A percentile compares a stretch with the other conserved stretches of the same genome.
Conservation (phyloP, 2,113 vertebrate genomes). For the Psammodynastes pulverulentus region DNA sequence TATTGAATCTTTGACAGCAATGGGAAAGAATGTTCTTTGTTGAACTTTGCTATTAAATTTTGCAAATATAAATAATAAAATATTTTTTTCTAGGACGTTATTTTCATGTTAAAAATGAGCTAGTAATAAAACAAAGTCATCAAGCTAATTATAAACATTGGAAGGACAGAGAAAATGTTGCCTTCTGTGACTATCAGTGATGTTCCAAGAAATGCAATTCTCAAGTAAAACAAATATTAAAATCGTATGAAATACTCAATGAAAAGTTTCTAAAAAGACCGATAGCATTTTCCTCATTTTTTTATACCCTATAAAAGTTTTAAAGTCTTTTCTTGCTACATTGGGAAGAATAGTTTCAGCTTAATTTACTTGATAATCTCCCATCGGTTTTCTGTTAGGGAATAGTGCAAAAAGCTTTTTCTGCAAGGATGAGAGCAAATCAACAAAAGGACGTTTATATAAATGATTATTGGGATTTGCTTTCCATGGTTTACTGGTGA, state of each 20-base stretch:
- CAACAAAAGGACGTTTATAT: fast-evolving
- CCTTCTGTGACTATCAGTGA: not conserved
- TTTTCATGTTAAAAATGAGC: not conserved
- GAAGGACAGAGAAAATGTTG: not conserved
- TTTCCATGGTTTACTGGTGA: not conserved
- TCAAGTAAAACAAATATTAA: not conserved
- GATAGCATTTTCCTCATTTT: not conserved
- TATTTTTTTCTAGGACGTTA: not conserved
- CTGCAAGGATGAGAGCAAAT: not conserved
- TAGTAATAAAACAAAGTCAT: not conserved
- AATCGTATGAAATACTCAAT: not conserved
- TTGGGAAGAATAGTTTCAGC: not conserved
- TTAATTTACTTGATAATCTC: not conserved
- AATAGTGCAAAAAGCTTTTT: not conserved
- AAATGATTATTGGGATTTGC: slow-evolving; percentile 30
- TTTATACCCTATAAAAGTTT: fast-evolving
- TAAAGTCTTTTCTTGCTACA: fast-evolving
- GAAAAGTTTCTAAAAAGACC: not conserved
- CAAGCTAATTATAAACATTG: not conserved
- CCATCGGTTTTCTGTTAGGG: fast-evolving
- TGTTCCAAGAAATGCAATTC: not conserved
- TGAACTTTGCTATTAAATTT: not conserved
- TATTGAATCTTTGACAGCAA: not conserved
- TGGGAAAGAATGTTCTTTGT: not conserved
- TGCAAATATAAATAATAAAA: not conserved